phyloP scores from a whole-genome alignment of 2,797 vertebrate species.

The Spea hammondii region DNA sequence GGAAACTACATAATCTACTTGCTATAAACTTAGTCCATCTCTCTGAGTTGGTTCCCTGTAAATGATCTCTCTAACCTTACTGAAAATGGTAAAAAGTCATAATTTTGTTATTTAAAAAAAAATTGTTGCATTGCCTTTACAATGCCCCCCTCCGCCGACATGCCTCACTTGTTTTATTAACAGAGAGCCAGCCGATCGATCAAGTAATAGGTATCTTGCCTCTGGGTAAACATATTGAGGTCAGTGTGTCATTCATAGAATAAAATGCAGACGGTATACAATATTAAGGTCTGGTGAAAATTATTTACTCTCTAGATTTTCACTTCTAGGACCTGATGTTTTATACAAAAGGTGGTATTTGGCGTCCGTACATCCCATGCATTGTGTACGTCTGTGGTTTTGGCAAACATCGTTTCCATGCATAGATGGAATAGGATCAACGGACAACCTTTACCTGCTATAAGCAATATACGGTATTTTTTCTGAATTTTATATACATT shows the following conservation, averaged over 20 bases:
- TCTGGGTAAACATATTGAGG: conserved; percentile 3
- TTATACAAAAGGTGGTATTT: neutral
- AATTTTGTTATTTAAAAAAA: neutral
- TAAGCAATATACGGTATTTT: no score
- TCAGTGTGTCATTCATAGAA: neutral
- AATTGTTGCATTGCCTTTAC: neutral
- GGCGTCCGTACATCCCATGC: neutral
- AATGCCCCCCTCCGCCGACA: neutral
- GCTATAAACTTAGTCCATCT: neutral
- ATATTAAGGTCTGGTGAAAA: neutral
- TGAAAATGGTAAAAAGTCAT: neutral
- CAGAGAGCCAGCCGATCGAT: conserved; percentile 2
- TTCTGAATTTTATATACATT: no score
- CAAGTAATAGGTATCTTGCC: conserved; percentile 5
- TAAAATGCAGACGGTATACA: neutral
- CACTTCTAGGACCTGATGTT: neutral
- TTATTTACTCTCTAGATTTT: neutral
- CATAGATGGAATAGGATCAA: no score
- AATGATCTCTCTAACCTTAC: neutral
- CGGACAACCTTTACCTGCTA: no score
- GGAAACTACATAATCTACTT: no score
- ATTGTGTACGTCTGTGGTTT: no score
- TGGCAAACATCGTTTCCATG: no score
- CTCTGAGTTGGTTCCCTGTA: neutral
- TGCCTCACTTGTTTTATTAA: conserved; percentile 5